Conservation (phyloP, 2,113 vertebrate species). For the Crotalus helleri region DNA sequence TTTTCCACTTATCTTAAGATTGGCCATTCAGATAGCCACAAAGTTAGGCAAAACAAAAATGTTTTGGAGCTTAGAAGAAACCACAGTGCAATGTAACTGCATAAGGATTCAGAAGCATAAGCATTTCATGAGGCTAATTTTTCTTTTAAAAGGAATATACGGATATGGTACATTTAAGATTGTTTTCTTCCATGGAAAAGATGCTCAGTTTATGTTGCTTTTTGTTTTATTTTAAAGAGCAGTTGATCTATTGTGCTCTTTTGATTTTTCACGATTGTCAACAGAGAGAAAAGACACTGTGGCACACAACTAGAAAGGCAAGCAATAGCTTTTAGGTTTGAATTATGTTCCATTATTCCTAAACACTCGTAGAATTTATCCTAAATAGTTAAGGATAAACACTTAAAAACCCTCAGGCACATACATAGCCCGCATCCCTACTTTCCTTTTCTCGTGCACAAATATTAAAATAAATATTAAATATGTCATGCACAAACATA, state of each 20-base stretch:
- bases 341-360: too few species aligned
- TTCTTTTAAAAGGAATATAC: not conserved
- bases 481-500: too few species aligned
- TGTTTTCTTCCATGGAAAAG: not conserved
- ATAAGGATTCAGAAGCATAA: not conserved
- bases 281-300: not conserved
- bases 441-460: not conserved
- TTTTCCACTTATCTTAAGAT: not conserved
- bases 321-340: not conserved
- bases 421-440: not conserved
- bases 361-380: not conserved
- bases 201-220: not conserved
- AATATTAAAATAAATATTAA: not conserved
- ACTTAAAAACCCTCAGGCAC: not conserved
- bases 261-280: not conserved
- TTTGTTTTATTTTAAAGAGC: not conserved
- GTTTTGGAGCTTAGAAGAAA: not conserved
- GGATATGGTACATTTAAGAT: not conserved
- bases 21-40: constrained; percentile 1
- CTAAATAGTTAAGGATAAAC: not conserved
- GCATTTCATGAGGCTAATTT: not conserved
- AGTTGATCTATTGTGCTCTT: not conserved
- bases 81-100: not conserved
- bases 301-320: not conserved
- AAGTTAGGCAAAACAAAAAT: not conserved